Base-by-base conservation (phyloP, 2,797 vertebrate genomes). In the Poeciliopsis gracilis region DNA sequence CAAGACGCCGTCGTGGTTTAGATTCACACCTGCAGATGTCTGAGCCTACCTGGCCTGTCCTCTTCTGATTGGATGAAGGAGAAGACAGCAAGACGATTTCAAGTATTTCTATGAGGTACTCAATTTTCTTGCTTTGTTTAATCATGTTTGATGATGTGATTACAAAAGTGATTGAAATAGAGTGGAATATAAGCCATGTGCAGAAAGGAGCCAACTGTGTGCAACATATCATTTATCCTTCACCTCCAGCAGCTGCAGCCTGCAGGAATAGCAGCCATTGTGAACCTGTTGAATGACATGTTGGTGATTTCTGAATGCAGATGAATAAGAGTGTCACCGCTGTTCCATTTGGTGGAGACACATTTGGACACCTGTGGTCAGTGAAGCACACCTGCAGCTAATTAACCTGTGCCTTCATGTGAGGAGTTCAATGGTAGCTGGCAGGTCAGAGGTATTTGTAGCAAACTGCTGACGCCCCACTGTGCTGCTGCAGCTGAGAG, bases 321-420 rank as follows among this genome's bases (percentile, higher is more conserved):
- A 57, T 76, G 66, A 74, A 82, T 77, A 73, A 36, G 0, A 0
- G 25, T 2, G 55, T 73, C 61, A 36, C 16, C 1, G 23, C 2
- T 41, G 7, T 25, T 23, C 36, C 36, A 25, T 2, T 67, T 67
- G 16, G 20, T 20, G 61, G 33, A 20, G 33, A 7, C 16, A 66
- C 41, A 41, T 25, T 67, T 36, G 20, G 11, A 41, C 77, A 73
- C 80, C 67, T 80, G 84, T 79, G 77, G 83, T 78, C 88, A 80
- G 2, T 47, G 72, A 83, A 72, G 70, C 77, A 53, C 87, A 85
- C 80, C 80, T 85, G 89, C 82, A 82, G 77, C 63, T 86, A 67
- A 87, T 89, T 87, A 90, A 87, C 85, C 84, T 79, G 72, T 36
- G 79, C 73, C 73, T 69, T 38, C 63, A 77, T 6, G 2, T 46